phyloP scores from a whole-genome alignment of 2,888 invertebrate species.

The Cryptocephalus moraei region DNA sequence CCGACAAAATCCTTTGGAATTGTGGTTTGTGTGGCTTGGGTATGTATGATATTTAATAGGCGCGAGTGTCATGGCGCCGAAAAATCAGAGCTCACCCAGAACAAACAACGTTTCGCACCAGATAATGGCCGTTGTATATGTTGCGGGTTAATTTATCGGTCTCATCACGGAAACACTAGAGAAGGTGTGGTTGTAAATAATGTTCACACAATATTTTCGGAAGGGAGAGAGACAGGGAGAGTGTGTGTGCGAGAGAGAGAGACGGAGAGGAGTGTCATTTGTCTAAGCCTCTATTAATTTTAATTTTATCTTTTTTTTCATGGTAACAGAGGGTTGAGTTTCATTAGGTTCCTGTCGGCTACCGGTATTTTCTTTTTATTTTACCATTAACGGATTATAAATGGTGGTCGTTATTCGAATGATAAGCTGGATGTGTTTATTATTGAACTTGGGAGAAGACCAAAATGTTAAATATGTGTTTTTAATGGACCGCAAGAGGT shows the following conservation, averaged over 20 bases:
- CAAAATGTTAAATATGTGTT: no score
- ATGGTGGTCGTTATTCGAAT: constrained; percentile 19
- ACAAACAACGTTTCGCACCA: not conserved
- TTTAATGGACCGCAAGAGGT: no score
- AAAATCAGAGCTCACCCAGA: not conserved
- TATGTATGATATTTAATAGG: no score
- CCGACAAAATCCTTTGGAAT: no score
- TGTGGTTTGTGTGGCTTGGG: no score
- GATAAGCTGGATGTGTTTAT: no score
- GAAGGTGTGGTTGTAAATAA: constrained; percentile 38
- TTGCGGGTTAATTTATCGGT: constrained; percentile 29
- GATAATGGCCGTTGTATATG: not conserved
- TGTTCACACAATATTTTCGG: constrained; percentile 35
- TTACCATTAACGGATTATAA: constrained; percentile 30
- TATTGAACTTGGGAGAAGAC: no score
- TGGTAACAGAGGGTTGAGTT: constrained; percentile 26
- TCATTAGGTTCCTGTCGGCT: constrained; percentile 26
- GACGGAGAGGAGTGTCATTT: constrained; percentile 32
- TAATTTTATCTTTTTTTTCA: constrained; percentile 33
- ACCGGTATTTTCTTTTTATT: constrained; percentile 25
- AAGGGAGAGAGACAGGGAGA: constrained; percentile 22
- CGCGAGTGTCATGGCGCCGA: no score
- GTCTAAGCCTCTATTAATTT: constrained; percentile 36
- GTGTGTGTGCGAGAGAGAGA: no score
- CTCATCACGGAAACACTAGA: constrained; percentile 35